A percentile compares a stretch with the other conserved stretches of the same genome.
Evolutionary conservation across 1,140 invertebrate species (phyloP).

Genomic region (Aplysia californica): DNA sequence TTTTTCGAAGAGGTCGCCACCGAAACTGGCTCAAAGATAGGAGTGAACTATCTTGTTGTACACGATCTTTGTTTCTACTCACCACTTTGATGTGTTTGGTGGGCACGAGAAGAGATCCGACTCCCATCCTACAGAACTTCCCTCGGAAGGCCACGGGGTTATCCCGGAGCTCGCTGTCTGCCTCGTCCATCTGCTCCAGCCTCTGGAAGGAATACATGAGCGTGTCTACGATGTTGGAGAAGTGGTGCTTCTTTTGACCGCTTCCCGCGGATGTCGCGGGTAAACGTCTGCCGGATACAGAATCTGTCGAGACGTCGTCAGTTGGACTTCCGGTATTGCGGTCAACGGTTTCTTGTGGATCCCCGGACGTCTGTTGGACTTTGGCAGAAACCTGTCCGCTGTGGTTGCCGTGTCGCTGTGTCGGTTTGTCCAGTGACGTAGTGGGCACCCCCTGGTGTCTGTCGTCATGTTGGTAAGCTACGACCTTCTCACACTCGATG

Average conservation of each 20-base stretch:
- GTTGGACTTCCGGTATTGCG: too few relatives aligned
- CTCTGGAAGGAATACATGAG: neutral
- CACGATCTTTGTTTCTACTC: too few relatives aligned
- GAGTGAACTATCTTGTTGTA: too few relatives aligned
- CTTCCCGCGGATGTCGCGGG: neutral
- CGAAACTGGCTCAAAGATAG: too few relatives aligned
- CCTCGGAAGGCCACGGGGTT: neutral
- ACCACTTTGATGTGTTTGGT: too few relatives aligned
- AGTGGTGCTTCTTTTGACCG: neutral
- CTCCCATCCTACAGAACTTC: neutral
- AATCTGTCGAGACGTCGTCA: too few relatives aligned
- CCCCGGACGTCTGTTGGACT: neutral
- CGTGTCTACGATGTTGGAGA: neutral
- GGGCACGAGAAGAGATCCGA: neutral
- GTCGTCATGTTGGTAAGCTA: neutral
- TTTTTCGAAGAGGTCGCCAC: too few relatives aligned
- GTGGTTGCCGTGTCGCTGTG: neutral
- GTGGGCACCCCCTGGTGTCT: neutral
- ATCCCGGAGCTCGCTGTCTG: neutral
- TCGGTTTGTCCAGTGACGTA: neutral
- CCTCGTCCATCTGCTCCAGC: neutral
- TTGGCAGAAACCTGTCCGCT: neutral
- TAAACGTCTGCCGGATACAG: neutral
- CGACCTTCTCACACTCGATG: neutral
- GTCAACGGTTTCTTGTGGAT: neutral